These are phyloP conservation scores for Oscheius sp. DNA, from an alignment of 2,888 invertebrate genomes.

Conservation along the genomic window DNA sequence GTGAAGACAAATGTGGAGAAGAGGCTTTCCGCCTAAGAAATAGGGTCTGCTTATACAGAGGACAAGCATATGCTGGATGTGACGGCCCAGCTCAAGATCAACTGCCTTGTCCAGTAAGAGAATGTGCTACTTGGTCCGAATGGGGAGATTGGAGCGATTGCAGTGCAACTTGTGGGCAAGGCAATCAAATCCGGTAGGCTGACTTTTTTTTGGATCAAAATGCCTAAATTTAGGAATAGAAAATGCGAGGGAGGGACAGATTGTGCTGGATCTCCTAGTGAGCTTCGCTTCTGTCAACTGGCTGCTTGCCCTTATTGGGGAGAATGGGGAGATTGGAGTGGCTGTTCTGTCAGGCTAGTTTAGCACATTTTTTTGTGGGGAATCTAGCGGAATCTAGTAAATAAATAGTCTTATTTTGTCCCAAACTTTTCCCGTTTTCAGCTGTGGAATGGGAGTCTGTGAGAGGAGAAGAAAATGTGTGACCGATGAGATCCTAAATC, in stretches of 20 bases:
- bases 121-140: slow-evolving; percentile 56
- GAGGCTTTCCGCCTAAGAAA: slow-evolving; percentile 51
- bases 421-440: slow-evolving; percentile 3
- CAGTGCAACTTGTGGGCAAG: slow-evolving; percentile 54
- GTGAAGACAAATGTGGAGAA: slow-evolving; percentile 53
- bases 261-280: slow-evolving; percentile 41
- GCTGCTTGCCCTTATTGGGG: slow-evolving; percentile 58
- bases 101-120: slow-evolving; percentile 53
- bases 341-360: slow-evolving; percentile 46
- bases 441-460: slow-evolving; percentile 54
- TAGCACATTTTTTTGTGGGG: neutral
- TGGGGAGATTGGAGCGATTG: slow-evolving; percentile 58
- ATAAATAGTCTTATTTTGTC: too few relatives aligned
- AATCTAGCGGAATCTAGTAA: too few relatives aligned
- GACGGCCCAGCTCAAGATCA: slow-evolving; percentile 59
- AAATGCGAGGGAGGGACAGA: slow-evolving; percentile 44
- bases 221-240: slow-evolving; percentile 34
- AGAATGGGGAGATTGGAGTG: slow-evolving; percentile 56
- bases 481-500: slow-evolving; percentile 54
- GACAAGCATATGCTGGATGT: slow-evolving; percentile 37
- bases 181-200: slow-evolving; percentile 43
- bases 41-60: slow-evolving; percentile 46
- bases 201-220: neutral
- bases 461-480: slow-evolving; percentile 52
- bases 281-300: slow-evolving; percentile 51